Percentiles rank a stretch among this genome's conserved stretches.
These are phyloP conservation scores for Lapara coniferarum DNA, from an alignment of 2,888 invertebrate genomes.

Conservation along the genomic window DNA sequence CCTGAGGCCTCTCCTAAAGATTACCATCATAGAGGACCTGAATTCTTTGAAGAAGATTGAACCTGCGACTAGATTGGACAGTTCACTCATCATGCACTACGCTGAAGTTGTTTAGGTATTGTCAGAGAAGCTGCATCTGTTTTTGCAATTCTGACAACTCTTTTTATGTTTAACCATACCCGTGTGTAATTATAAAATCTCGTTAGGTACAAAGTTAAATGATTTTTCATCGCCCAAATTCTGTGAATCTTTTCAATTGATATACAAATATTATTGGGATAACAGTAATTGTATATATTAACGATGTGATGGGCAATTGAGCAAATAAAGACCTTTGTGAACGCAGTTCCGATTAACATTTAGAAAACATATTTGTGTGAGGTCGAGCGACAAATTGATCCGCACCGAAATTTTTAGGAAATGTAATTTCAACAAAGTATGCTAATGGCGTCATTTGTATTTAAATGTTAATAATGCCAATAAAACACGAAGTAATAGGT, in stretches of 20 bases:
- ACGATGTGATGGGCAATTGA: constrained; percentile 19
- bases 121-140: too few species aligned
- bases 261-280: not conserved
- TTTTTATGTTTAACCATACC: too few species aligned
- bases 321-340: constrained; percentile 4
- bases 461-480: not conserved
- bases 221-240: not conserved
- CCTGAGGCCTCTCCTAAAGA: too few species aligned
- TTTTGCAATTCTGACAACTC: too few species aligned
- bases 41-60: too few species aligned
- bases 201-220: not conserved
- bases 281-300: not conserved
- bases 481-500: not conserved
- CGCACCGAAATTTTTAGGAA: not conserved
- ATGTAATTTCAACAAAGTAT: not conserved
- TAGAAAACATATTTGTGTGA: constrained; percentile 22
- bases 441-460: not conserved
- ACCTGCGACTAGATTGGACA: too few species aligned
- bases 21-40: too few species aligned
- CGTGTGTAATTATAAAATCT: not conserved
- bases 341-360: constrained; percentile 19
- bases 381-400: constrained; percentile 21
- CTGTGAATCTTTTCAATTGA: not conserved
- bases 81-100: too few species aligned
- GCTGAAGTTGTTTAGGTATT: too few species aligned